Evolutionary conservation across 2,797 vertebrate genomes (phyloP), one percentile per base, ranked within the genome.

Genomic region (Macropus fuliginosus): DNA sequence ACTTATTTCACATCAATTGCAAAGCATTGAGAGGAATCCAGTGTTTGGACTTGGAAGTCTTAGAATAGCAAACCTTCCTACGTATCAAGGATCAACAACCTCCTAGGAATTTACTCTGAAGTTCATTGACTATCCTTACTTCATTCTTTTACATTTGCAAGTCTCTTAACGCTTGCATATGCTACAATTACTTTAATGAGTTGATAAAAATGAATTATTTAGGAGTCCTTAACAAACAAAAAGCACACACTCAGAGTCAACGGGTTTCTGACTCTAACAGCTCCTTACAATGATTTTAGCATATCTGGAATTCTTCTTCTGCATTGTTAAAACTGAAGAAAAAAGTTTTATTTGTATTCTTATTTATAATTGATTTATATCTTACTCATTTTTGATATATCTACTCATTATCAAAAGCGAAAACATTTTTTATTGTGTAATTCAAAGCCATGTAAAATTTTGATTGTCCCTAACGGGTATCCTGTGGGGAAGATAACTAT

Each of bases 401-500:
- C 21, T 90, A 95, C 31, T 59, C 62, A 93, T 92, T 94, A 95
- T 90, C 93, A 31, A 54, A 90, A 95, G 92, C 90, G 12, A 87
- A 59, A 1, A 94, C 31, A 54, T 92, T 94, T 96, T 95, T 94
- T 74, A 96, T 91, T 54, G 91, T 14, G 24, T 94, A 95, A 96
- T 96, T 97, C 93, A 95, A 96, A 97, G 55, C 40, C 66, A 97
- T 55, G 3, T 90, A 93, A 97, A 94, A 92, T 96, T 95, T 92
- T 59, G 90, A 54, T 96, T 95, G 93, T 95, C 90, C 91, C n/a
- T 96, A 93, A 95, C 93, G 96, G 93, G 93, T 89, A 74, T 90
- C 96, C 93, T 93, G n/a, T 57, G 91, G 94, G 56, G 95, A 97
- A 96, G 93, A 95, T 96, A 93, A 93, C 91, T 95, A 87, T 90